Evolutionary conservation across 2,113 vertebrate species (phyloP), one percentile per base, ranked within the genome.

Genomic region (Rhabdornis inornatus): DNA sequence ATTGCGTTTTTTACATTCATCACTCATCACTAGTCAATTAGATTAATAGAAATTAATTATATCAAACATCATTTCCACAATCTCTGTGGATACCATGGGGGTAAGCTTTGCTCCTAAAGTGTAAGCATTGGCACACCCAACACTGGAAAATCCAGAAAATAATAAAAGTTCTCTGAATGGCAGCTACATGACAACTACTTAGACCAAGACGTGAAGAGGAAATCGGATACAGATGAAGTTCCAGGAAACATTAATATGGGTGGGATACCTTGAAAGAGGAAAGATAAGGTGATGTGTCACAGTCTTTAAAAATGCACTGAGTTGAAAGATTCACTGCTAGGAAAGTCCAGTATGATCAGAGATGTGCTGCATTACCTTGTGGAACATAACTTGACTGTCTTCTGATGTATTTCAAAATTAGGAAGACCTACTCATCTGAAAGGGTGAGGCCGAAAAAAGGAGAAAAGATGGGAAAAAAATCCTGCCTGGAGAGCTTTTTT

Each of bases 161-260:
- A 64, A 68, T 61, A 64, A 79, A 91, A 87, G 10, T 70, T 4
- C 37, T 15, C 15, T 77, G 74, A 87, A 65, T 0, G 0, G n/a
- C 75, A 90, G 82, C 45, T 83, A 74, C 35, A 52, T 40, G 75
- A 47, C 55, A 94, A 30, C 50, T 90, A 25, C 80, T 92, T 90
- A 76, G 59, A 79, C 17, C 39, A 66, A 74, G 85, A 59, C 31
- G 61, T 14, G 28, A 7, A 59, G 35, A 87, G 55, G 30, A 95
- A 96, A 94, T 83, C 80, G 23, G 66, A 88, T 66, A 55, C 20
- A 83, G 42, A 69, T 60, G 47, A 94, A 93, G 60, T 50, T 77
- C 33, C 28, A 10, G 47, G 52, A 37, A 31, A 75, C 1, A 1
- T 83, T 93, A 94, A 95, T 80, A 83, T 86, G 82, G 35, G 90